Evolutionary conservation across 2,888 invertebrate genomes (phyloP).

Genomic region (Chrysodeixis includens): DNA sequence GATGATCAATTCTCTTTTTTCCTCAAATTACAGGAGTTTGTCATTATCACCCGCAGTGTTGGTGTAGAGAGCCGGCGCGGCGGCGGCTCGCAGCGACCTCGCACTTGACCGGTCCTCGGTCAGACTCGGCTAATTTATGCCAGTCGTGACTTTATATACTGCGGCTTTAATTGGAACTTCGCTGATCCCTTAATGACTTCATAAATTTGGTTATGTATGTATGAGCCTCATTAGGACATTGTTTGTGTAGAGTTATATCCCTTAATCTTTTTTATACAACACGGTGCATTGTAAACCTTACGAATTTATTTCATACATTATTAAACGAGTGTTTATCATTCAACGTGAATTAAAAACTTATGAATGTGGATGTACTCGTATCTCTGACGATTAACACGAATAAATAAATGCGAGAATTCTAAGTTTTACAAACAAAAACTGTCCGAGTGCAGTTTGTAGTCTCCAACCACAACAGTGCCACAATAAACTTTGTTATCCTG

Average conservation of each 20-base stretch:
- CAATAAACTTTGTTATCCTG: conserved; percentile 4
- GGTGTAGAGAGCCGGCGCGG: background rate
- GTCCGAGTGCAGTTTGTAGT: background rate
- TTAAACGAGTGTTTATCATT: background rate
- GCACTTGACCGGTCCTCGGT: conserved; percentile 5
- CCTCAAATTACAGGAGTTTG: background rate
- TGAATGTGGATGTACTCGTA: background rate
- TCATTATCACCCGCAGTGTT: background rate
- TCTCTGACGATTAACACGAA: background rate
- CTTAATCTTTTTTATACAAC: conserved; percentile 6
- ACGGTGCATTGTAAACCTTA: background rate
- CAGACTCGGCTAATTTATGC: conserved; percentile 1
- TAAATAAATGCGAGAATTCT: too few species aligned
- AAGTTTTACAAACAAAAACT: background rate
- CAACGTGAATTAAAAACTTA: conserved; percentile 1
- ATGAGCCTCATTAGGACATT: conserved; percentile 4
- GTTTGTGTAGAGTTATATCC: background rate
- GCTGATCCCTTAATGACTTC: conserved; percentile 7
- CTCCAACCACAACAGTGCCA: background rate
- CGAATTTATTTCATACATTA: background rate
- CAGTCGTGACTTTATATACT: conserved; percentile 1
- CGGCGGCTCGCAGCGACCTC: background rate
- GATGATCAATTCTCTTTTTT: background rate
- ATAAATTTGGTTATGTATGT: conserved; percentile 7
- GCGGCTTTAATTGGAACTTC: conserved; percentile 4